Evolutionary conservation across 1,140 invertebrate species (phyloP), one percentile per base, ranked within the genome.

Genomic region (Bombus haemorrhoidalis): DNA sequence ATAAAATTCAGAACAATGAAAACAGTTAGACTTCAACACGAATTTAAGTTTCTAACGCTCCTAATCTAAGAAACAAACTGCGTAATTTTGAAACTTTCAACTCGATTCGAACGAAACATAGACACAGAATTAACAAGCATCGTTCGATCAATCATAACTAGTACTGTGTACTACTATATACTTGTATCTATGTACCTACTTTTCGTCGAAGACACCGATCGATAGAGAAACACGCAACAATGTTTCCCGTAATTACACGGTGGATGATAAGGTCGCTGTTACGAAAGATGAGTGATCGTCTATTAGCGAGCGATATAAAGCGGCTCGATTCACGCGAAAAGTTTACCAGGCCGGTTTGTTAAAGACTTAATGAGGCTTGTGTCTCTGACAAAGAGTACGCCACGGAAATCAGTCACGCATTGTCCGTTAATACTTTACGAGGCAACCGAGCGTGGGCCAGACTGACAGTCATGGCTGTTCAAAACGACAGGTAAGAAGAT

Each of bases 361-460:
- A 85, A 87, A 69, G 77, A 77, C 76, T 87, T 85, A 87, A 87
- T 85, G 86, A 87, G 83, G 57, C 77, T 39, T 81, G 83, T 87
- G 86, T 87, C 83, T 87, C 76, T 66, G 83, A 81, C 76, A 87
- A 87, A 79, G 82, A 59, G 39, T 43, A 62, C 77, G 76, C 72
- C 62, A 83, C 62, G 83, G 86, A 81, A 87, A 87, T 85, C 86
- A 87, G 83, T 87, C 86, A 87, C 83, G 86, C 86, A 85, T 87
- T 87, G 86, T 85, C 86, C 86, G 83, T 77, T 75, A 72, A 85
- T 87, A 85, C 86, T 87, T 87, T 87, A 87, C 86, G 86, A 87
- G 57, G 83, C 86, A 69, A 53, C 53, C 83, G 64, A 87, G 72
- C 83, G 83, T 87, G 86, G 77, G 76, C 62, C 62, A 68, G 86